These are phyloP conservation scores for Phyllostomus hastatus DNA, from an alignment of 2,113 vertebrate species.

Conservation along the genomic window DNA sequence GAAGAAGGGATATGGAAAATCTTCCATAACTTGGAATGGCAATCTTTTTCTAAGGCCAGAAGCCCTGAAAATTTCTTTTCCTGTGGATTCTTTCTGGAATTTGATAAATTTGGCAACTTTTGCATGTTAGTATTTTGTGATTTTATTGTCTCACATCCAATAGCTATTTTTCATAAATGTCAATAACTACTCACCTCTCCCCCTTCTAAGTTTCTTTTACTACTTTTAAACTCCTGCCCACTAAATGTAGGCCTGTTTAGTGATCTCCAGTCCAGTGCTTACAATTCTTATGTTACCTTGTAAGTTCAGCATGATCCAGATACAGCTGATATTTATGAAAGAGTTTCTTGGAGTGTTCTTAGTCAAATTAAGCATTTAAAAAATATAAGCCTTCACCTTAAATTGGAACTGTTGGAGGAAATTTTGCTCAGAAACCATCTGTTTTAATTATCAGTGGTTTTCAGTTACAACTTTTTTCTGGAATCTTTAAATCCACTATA, in stretches of 20 bases:
- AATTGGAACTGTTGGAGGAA: slow-evolving; percentile 9
- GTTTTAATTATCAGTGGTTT: slow-evolving; percentile 18
- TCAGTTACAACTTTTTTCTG: not conserved
- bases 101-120: slow-evolving; percentile 35
- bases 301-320: slow-evolving; percentile 14
- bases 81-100: not conserved
- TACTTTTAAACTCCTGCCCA: slow-evolving; percentile 7
- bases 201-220: not conserved
- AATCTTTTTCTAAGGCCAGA: not conserved
- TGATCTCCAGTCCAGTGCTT: not conserved
- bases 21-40: not conserved
- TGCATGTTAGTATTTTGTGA: slow-evolving; percentile 35
- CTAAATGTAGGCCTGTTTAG: not conserved
- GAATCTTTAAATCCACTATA: slow-evolving; percentile 23
- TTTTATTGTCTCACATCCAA: slow-evolving; percentile 23
- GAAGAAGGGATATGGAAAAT: not conserved
- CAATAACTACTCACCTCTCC: not conserved
- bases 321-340: slow-evolving; percentile 6
- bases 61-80: slow-evolving; percentile 16
- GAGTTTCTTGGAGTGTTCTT: slow-evolving; percentile 11
- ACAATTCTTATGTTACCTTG: not conserved
- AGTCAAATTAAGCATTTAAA: slow-evolving; percentile 24
- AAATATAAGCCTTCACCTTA: not conserved
- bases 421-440: not conserved
- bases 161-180: slow-evolving; percentile 23